phyloP scores from a whole-genome alignment of 2,797 vertebrate species.

The Threskiornis aethiopicus region DNA sequence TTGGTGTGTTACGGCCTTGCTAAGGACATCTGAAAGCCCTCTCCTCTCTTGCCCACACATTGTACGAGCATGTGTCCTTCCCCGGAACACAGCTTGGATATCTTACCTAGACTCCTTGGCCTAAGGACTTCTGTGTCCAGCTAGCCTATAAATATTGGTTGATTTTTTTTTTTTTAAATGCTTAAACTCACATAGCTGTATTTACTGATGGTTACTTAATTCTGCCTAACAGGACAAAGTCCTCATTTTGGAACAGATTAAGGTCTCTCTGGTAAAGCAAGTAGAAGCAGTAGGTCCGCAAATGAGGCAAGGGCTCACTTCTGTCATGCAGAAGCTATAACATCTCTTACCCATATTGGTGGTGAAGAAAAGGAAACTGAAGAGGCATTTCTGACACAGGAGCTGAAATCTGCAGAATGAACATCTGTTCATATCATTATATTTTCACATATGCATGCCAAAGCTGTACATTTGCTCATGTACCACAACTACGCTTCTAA shows the following conservation, averaged over 20 bases:
- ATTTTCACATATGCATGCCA: background rate
- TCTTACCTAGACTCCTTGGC: background rate
- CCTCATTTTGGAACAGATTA: background rate
- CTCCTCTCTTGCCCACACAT: background rate
- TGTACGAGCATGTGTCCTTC: background rate
- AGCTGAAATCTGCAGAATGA: background rate
- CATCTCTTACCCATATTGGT: background rate
- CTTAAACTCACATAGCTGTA: background rate
- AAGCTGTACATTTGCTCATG: background rate
- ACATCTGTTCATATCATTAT: background rate
- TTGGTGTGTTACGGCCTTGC: background rate
- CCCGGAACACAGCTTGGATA: background rate
- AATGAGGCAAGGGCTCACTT: background rate
- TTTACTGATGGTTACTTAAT: background rate
- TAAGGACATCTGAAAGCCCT: background rate
- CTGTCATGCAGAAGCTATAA: accelerated
- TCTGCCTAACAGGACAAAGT: background rate
- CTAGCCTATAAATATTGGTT: background rate
- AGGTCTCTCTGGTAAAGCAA: background rate
- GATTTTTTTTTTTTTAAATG: background rate
- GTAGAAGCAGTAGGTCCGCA: background rate
- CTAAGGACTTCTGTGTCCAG: background rate
- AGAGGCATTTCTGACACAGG: background rate
- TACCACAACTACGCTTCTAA: background rate
- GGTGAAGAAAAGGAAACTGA: background rate